Conservation (phyloP, 2,113 vertebrate species). For the Craseonycteris thonglongyai region DNA sequence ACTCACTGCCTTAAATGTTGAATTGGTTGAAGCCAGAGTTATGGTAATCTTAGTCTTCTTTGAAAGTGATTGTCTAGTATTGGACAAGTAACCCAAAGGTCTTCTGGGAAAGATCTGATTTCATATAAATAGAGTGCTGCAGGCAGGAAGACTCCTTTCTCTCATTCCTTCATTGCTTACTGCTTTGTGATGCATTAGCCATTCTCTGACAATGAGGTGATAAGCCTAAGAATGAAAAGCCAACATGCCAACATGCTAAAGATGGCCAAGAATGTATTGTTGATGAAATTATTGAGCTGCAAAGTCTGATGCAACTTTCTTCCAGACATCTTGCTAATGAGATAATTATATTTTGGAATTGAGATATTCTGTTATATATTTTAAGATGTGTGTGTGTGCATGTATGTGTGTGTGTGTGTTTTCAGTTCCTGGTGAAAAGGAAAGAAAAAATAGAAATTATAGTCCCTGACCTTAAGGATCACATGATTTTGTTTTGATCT, state of each 20-base stretch:
- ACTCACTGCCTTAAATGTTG: not conserved
- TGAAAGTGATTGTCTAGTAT: not conserved
- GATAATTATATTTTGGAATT: not conserved
- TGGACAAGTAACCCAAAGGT: not conserved
- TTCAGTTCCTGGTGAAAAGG: not conserved
- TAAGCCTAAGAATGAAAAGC: constrained; percentile 17
- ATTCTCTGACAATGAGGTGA: not conserved
- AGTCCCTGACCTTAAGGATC: not conserved
- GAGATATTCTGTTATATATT: not conserved
- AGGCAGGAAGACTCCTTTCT: not conserved
- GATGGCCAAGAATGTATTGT: not conserved
- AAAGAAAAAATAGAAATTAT: not conserved
- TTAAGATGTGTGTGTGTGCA: not conserved
- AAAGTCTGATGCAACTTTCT: not conserved
- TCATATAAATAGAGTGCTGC: not conserved
- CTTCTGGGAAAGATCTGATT: not conserved
- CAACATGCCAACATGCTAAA: not conserved
- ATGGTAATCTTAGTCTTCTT: not conserved
- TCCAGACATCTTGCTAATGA: not conserved
- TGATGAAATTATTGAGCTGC: not conserved
- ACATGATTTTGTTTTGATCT: not conserved
- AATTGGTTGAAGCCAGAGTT: not conserved
- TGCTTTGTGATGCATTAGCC: not conserved
- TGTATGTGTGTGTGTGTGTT: not conserved
- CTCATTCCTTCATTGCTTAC: not conserved